Evolutionary conservation across 2,797 vertebrate species (phyloP).

Genomic region (Benthosema pterotum): DNA sequence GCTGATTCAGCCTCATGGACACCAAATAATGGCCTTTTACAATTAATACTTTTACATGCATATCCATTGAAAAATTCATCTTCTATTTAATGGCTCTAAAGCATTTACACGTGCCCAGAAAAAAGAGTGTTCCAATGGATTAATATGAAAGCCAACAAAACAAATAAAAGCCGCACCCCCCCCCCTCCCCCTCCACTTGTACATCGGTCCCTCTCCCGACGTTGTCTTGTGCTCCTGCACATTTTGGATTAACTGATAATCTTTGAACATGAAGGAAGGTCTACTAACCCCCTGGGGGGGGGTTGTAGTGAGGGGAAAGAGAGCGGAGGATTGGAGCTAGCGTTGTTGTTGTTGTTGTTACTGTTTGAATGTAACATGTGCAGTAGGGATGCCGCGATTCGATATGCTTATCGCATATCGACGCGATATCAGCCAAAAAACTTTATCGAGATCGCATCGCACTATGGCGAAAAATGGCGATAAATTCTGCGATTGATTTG

Average conservation of each 20-base stretch:
- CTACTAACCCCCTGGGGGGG: conserved; percentile 77
- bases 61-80: conserved; percentile 86
- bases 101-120: conserved; percentile 81
- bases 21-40: conserved; percentile 90
- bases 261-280: conserved; percentile 87
- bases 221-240: conserved; percentile 82
- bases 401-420: too few relatives aligned
- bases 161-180: conserved; percentile 80
- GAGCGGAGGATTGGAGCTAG: conserved; percentile 71
- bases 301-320: conserved; percentile 69
- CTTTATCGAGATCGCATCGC: too few relatives aligned
- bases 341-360: too few relatives aligned
- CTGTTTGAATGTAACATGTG: conserved; percentile 83
- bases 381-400: too few relatives aligned
- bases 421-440: too few relatives aligned
- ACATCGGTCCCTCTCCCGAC: conserved; percentile 73
- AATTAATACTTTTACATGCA: conserved; percentile 87
- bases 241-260: conserved; percentile 91
- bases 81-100: conserved; percentile 85
- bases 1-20: conserved; percentile 93
- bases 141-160: conserved; percentile 86
- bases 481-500: too few relatives aligned
- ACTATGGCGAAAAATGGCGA: too few relatives aligned
- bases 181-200: conserved; percentile 50
- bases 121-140: conserved; percentile 81